Evolutionary conservation across 2,888 invertebrate genomes (phyloP), one percentile per base, ranked within the genome.

Genomic region (Acrobasis repandana): DNA sequence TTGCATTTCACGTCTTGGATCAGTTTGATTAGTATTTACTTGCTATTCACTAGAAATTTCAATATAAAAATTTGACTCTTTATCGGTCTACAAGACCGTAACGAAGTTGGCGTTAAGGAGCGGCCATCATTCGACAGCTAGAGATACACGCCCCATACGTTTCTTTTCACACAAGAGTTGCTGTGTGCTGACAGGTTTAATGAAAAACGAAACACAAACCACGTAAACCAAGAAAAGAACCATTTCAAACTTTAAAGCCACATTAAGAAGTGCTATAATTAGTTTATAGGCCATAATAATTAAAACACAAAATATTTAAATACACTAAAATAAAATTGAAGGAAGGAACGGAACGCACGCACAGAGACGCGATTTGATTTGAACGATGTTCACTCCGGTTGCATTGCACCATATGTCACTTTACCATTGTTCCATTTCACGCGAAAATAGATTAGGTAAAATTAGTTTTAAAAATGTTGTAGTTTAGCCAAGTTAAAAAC

Each of bases 1-100:
- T 90, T 91, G 91, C 90, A 92, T 92, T 85, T 90, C 91, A 90
- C 90, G 87, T 81, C 69, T 79, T 75, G 79, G 73, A 74, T 74
- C 86, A 82, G 84, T 80, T 82, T 79, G 69, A 68, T 74, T 74
- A 54, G 47, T 66, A 76, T 80, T 82, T 79, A 79, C 75, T 77
- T 75, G 73, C 76, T 74, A 68, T 72, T 71, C 73, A 78, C 75
- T 71, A 72, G 70, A 77, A 71, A 73, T 79, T 72, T 79, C 77
- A 82, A 78, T 76, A 71, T 75, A 71, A 77, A 79, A 77, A 77
- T 70, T 76, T 15, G 75, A 75, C 68, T 73, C 75, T 79, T 78
- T 74, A 75, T 82, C 80, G 78, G 79, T 77, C 82, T 69, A 61
- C 67, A 67, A 80, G 80, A 88, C 86, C 84, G 83, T 77, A 79